Conservation (phyloP, 2,113 vertebrate species). For the Hystrix cristata region DNA sequence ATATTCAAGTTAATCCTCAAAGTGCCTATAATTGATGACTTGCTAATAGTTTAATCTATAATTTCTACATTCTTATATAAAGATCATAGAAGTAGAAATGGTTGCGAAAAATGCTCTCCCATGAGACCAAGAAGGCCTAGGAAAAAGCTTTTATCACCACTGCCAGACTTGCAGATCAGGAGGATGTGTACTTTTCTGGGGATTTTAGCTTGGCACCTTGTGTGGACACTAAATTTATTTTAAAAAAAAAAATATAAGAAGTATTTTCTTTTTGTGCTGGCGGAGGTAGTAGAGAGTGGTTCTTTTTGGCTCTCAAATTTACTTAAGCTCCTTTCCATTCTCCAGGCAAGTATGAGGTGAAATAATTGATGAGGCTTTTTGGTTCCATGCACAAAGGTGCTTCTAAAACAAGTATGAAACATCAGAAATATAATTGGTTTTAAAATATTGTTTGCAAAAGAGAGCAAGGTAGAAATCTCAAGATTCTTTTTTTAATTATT, state of each 20-base stretch:
- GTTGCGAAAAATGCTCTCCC: neutral
- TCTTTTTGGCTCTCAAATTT: slow-evolving; percentile 30
- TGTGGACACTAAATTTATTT: neutral
- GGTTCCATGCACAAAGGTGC: neutral
- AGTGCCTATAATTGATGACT: neutral
- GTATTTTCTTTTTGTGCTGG: neutral
- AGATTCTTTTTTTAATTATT: neutral
- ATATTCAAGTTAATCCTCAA: neutral
- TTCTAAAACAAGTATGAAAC: slow-evolving; percentile 40
- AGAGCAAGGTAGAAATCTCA: neutral
- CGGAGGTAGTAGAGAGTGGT: neutral
- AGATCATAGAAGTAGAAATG: neutral
- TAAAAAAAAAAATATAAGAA: neutral
- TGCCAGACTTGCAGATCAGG: neutral
- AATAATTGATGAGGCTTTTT: slow-evolving; percentile 62
- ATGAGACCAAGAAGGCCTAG: neutral
- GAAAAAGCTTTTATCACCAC: slow-evolving; percentile 57
- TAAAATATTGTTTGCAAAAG: slow-evolving; percentile 35
- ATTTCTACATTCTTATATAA: slow-evolving; percentile 20
- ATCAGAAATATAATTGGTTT: neutral
- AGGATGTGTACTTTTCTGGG: neutral
- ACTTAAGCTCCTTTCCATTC: slow-evolving; percentile 20
- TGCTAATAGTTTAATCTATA: neutral
- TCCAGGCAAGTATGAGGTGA: neutral
- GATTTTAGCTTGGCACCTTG: slow-evolving; percentile 56